Percentiles rank a stretch among this genome's conserved stretches.
Conservation (phyloP, 2,797 vertebrate genomes). For the Coregonus sp. region DNA sequence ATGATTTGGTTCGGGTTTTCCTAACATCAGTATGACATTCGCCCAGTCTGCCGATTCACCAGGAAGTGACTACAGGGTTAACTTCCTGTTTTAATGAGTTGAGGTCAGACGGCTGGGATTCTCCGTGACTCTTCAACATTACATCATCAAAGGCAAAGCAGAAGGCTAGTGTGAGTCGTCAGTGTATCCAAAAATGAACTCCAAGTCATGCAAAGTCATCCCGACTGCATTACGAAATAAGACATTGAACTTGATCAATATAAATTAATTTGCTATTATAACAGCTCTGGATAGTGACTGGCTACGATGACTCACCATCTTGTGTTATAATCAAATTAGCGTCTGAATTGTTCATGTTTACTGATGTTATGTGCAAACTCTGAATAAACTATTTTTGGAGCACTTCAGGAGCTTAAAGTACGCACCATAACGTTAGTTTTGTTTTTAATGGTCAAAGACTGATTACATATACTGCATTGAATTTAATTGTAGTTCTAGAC, state of each 20-base stretch:
- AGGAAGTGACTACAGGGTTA: constrained; percentile 34
- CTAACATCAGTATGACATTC: neutral
- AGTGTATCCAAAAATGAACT: constrained; percentile 18
- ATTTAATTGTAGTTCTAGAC: neutral
- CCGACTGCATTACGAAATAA: neutral
- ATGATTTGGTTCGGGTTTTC: neutral
- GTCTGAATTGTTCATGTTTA: constrained; percentile 1
- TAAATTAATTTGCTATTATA: neutral
- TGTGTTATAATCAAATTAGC: neutral
- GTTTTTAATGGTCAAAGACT: neutral
- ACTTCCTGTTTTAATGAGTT: constrained; percentile 49
- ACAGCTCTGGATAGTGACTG: neutral
- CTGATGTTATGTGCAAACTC: neutral
- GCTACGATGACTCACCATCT: neutral
- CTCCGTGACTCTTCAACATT: constrained; percentile 30
- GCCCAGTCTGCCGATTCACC: constrained; percentile 25
- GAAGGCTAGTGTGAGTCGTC: constrained; percentile 31
- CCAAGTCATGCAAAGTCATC: constrained; percentile 6
- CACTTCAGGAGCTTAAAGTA: neutral
- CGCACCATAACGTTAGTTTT: neutral
- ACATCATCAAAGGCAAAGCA: constrained; percentile 42
- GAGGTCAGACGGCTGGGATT: constrained; percentile 45
- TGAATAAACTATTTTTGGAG: neutral
- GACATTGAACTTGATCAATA: neutral
- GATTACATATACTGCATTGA: neutral